Evolutionary conservation across 2,888 invertebrate species (phyloP), one percentile per base, ranked within the genome.

Genomic region (Tipula vernalis): DNA sequence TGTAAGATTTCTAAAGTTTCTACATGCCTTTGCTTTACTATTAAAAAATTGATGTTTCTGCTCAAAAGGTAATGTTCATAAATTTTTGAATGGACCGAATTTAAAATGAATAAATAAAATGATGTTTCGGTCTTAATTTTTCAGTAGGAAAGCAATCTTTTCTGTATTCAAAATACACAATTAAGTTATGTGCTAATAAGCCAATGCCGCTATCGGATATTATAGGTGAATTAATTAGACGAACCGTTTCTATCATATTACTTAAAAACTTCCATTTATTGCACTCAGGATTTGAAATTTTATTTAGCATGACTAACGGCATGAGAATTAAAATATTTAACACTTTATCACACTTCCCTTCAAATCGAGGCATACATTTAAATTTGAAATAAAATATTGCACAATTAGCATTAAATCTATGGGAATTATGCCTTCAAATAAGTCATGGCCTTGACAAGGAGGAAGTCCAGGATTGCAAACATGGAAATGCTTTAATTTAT

Each of bases 391-490:
- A 84, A 89, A 88, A 87, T 88, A 83, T 51, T 89, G 88, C n/a
- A 89, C 85, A 51, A 87, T 87, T 41, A 89, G 42, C 87, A 87
- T 87, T 28, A 89, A 85, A 86, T 89, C 89, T 86, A 88, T 88
- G 71, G 87, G 87, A 3, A 89, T 87, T 84, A 89, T 86, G 5
- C 89, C 89, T 87, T 89, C 89, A 36, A 88, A 89, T 6, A 90
- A 83, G 87, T 89, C 89, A 86, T 90, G 89, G 0, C 88, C 88
- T 18, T 89, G 85, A 86, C 89, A 90, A 13, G 90, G 89, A 39
- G 89, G 88, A 36, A 89, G 87, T 8, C 89, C 89, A 3, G 88
- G 88, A 71, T 87, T 87, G 86, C 88, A 88, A 86, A 89, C 89
- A 87, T 90, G 89, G 87, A 87, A 90, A 88, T 88, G 87, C 57